Base-by-base conservation (phyloP, 2,113 vertebrate genomes). In the Lagenorhynchus albirostris region DNA sequence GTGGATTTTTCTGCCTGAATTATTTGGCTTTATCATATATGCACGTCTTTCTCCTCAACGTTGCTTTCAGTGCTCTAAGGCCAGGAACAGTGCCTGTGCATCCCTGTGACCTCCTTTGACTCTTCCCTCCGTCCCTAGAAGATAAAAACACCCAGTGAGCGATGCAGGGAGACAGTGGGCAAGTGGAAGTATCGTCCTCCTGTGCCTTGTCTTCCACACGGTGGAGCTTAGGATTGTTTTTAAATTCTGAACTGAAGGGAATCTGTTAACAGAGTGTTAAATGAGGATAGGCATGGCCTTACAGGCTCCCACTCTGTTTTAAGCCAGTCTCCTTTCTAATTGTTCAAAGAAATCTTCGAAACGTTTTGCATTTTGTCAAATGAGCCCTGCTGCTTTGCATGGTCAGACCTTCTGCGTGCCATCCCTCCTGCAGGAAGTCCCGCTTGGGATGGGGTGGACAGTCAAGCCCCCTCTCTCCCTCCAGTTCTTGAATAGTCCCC, bases 291-390 rank as follows among this genome's bases (percentile, higher is more conserved):
- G n/a, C n/a, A 2, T 81, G 80, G 62, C 11, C 38, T 53, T 79
- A 50, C 20, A 74, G 38, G 12, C n/a, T 44, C 44, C 68, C 11
- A 31, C 17, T 38, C 31, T 67, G 76, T 83, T 84, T 65, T 68
- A 70, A 77, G 81, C 74, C 81, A 85, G 9, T 70, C 65, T 63
- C n/a, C 92, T 86, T 77, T 95, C 44, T 73, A 65, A 58, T 15
- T 55, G 92, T 81, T 86, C 79, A 93, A 89, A 84, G 92, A 89
- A 95, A 68, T 73, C 58, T 67, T 33, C 8, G 31, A 67, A 65
- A 31, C 5, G 13, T 13, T 31, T 65, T 62, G 60, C 60, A 29
- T 29, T 62, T 62, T 62, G 60, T 62, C 63, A 76, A 62, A 20
- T 50, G 73, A 96, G 17, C 62, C 53, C 63, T 41, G 21, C n/a